Percentiles rank a stretch among this genome's conserved stretches.
Conservation (phyloP, 2,113 vertebrate genomes). For the Microcebus tavaratra region DNA sequence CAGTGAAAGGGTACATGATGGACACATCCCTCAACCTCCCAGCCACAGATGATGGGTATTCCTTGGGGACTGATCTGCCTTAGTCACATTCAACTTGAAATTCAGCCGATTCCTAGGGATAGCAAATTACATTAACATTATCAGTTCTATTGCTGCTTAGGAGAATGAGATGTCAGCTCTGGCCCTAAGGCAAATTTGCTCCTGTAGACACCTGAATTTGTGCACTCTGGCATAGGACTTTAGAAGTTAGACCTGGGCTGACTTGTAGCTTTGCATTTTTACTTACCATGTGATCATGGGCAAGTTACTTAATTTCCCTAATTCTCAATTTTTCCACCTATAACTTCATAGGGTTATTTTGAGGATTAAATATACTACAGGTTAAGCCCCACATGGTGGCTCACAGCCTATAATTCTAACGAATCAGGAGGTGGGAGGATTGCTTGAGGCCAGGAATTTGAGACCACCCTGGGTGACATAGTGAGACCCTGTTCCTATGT, state of each 20-base stretch:
- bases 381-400: background rate
- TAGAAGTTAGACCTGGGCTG: background rate
- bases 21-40: background rate
- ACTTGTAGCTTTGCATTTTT: background rate
- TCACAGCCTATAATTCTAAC: too few relatives aligned
- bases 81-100: conserved; percentile 38
- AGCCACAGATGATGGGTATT: background rate
- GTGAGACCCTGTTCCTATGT: too few relatives aligned
- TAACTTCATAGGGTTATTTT: conserved; percentile 36
- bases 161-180: conserved; percentile 15
- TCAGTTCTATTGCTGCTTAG: conserved; percentile 5
- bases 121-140: background rate
- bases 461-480: too few relatives aligned
- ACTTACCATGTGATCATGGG: background rate
- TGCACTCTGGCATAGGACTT: background rate
- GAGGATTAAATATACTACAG: background rate
- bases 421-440: too few relatives aligned
- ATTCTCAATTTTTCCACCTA: background rate
- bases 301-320: background rate
- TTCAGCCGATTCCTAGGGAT: background rate
- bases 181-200: background rate
- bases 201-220: background rate
- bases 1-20: background rate
- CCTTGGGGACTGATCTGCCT: background rate
- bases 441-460: too few relatives aligned